Percentiles rank a stretch among this genome's conserved stretches.
These are phyloP conservation scores for Araneus ventricosus DNA, from an alignment of 1,140 invertebrate genomes.

Conservation along the genomic window DNA sequence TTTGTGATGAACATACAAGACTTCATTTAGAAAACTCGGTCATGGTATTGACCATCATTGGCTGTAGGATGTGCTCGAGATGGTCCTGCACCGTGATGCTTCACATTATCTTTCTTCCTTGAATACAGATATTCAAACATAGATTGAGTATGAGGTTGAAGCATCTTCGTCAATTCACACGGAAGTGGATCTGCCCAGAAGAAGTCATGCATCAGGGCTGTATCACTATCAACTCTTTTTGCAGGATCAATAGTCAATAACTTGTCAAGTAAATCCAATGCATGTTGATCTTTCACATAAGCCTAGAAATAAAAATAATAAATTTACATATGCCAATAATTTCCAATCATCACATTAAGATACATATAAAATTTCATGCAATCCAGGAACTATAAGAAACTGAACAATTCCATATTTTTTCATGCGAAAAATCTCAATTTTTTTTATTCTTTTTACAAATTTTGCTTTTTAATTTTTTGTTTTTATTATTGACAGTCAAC, in stretches of 20 bases:
- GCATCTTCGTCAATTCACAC: constrained; percentile 93
- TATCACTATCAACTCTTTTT: constrained; percentile 94
- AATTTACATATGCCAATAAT: no score
- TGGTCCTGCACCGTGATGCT: constrained; percentile 74
- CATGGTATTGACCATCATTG: constrained; percentile 87
- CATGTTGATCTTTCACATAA: constrained; percentile 95
- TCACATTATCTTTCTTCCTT: constrained; percentile 77
- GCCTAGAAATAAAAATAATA: constrained; percentile 79
- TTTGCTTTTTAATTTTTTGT: no score
- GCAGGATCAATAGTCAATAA: constrained; percentile 94
- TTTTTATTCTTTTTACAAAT: no score
- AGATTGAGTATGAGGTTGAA: constrained; percentile 94
- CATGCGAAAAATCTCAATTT: no score
- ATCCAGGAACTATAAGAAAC: no score
- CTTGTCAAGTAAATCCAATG: constrained; percentile 96
- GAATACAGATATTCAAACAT: constrained; percentile 98
- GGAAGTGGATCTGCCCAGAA: constrained; percentile 99
- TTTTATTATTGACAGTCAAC: no score
- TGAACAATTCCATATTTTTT: no score
- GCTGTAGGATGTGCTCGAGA: constrained; percentile 79
- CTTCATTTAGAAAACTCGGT: constrained; percentile 85
- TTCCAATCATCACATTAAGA: neutral
- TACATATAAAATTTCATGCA: no score
- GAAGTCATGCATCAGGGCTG: constrained; percentile 97
- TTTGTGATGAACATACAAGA: neutral